Evolutionary conservation across 2,888 invertebrate species (phyloP).

Genomic region (Schizotus pectinicornis): DNA sequence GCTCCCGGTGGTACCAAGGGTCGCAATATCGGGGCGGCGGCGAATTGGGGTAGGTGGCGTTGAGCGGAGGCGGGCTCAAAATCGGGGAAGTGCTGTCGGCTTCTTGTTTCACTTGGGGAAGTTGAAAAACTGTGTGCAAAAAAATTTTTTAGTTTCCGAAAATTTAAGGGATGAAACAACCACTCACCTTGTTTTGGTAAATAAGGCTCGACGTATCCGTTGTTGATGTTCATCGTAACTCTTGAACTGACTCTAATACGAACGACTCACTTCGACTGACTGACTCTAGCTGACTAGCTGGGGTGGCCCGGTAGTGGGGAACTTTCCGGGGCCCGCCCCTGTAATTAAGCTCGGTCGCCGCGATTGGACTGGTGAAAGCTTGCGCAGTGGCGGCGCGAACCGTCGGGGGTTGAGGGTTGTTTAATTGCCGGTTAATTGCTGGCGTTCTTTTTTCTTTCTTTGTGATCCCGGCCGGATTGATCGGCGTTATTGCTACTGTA

Average conservation of each 20-base stretch:
- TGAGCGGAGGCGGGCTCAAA: conserved; percentile 72
- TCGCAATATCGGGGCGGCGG: conserved; percentile 38
- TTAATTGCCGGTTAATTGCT: too few relatives aligned
- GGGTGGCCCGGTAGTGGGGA: conserved; percentile 29
- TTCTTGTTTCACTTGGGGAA: conserved; percentile 53
- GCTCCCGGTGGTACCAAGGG: conserved; percentile 57
- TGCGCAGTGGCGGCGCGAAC: conserved; percentile 10
- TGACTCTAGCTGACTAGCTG: conserved; percentile 24
- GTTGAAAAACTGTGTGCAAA: conserved; percentile 13
- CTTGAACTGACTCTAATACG: conserved; percentile 9
- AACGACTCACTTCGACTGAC: conserved; percentile 27
- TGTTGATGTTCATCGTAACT: conserved; percentile 14
- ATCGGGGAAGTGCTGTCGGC: conserved; percentile 60
- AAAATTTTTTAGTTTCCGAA: background rate
- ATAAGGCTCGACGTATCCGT: conserved; percentile 32
- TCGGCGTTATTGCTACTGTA: conserved; percentile 38
- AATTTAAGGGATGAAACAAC: background rate
- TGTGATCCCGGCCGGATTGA: background rate
- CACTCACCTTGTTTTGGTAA: conserved; percentile 11
- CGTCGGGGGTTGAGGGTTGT: background rate
- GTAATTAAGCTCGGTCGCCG: conserved; percentile 32
- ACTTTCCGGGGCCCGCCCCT: conserved; percentile 55
- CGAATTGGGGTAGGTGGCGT: conserved; percentile 66
- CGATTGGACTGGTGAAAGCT: conserved; percentile 45
- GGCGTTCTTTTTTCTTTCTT: too few relatives aligned